Base-by-base conservation (phyloP, 2,888 invertebrate species). In the Syrphus vitripennis region DNA sequence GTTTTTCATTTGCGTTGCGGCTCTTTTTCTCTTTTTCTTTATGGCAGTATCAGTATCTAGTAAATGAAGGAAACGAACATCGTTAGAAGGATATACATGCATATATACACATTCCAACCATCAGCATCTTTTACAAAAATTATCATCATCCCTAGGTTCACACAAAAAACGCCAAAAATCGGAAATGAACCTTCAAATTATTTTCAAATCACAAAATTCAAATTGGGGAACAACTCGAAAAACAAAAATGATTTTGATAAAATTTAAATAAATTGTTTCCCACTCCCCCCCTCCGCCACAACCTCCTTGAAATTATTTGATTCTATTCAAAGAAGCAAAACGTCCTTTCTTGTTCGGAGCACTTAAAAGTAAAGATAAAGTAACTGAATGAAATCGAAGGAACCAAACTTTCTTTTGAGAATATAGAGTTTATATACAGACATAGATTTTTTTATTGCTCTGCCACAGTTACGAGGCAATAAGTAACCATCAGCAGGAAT, bases 181-280 rank as follows among this genome's bases (percentile, higher is more conserved):
- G 59, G 48, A 70, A 83, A 71, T 71, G 67, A 84, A 75, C 57
- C 53, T 61, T 71, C 61, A 71, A 84, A 80, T 84, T 80, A 84
- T 84, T 84, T 84, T 76, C 80, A 80, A 84, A 84, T 84, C 81
- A 72, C 76, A 37, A 81, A 80, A 71, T 72, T 77, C 71, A 71
- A 82, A 82, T 77, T 84, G 80, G 53, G 59, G 45, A n/a, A n/a
- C 53, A 45, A 65, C n/a, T 42, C 6, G 7, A 77, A 77, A 81
- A 53, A 59, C 21, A 12, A 57, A 37, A 59, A 59, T 21, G 14
- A 59, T 40, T 57, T 63, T 75, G 57, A 75, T 79, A 83, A 83
- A 83, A 79, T 79, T 83, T 65, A 78, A 78, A 79, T 79, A 83
- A 83, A 83, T 72, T 77, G 84, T 69, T 55, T 67, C 29, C n/a